Percentiles rank a stretch among this genome's conserved stretches.
Evolutionary conservation across 2,113 vertebrate species (phyloP).

Genomic region (Pterocles gutturalis): DNA sequence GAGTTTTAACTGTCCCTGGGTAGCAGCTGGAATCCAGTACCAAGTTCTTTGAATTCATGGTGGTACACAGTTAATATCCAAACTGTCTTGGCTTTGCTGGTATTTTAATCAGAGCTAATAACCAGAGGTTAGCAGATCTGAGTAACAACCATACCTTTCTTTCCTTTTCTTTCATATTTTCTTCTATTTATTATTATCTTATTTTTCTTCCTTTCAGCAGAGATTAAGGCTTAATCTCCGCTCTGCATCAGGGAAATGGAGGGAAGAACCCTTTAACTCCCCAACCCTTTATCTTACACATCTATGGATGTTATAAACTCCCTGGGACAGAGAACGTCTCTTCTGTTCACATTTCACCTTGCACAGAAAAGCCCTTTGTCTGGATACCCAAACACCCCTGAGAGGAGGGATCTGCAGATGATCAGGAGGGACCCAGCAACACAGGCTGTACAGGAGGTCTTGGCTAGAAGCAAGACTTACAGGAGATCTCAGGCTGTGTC

Average conservation of each 20-base stretch:
- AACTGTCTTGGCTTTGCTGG: neutral
- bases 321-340: neutral
- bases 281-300: neutral
- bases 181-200: too few relatives aligned
- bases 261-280: neutral
- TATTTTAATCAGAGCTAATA: neutral
- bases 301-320: neutral
- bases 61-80: neutral
- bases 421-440: neutral
- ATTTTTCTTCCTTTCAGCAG: neutral
- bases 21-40: neutral
- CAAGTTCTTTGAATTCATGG: neutral
- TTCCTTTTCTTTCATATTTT: neutral
- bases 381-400: neutral
- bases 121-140: neutral
- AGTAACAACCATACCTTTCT: neutral
- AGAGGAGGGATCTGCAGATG: neutral
- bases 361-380: neutral
- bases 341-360: neutral
- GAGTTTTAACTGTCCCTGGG: neutral
- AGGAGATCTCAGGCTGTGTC: fast-evolving
- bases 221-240: neutral
- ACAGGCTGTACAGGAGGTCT: neutral
- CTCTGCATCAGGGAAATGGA: neutral
- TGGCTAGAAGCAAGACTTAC: neutral